A percentile compares a stretch with the other conserved stretches of the same genome.
phyloP scores from a whole-genome alignment of 2,113 vertebrate genomes.

The Microcebus ravelobensis region DNA sequence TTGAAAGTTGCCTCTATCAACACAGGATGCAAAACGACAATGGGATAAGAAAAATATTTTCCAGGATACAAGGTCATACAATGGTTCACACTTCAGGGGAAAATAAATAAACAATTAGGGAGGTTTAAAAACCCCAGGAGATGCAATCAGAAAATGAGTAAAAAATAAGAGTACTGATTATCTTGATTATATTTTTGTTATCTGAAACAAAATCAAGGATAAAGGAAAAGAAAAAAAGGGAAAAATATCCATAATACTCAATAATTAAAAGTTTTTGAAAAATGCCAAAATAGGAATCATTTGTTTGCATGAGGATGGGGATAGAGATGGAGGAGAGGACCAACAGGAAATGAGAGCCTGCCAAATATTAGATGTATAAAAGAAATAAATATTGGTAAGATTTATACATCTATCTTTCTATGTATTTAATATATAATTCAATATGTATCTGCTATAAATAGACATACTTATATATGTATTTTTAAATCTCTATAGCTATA shows the following conservation, averaged over 20 bases:
- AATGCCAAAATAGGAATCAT: not conserved
- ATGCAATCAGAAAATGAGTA: not conserved
- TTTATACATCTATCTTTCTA: not conserved
- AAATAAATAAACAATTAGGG: not conserved
- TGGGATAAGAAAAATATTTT: not conserved
- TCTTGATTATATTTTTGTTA: not conserved
- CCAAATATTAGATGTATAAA: not conserved
- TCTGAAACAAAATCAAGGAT: not conserved
- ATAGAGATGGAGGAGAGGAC: not conserved
- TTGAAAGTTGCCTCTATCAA: not conserved
- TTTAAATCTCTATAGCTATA: not conserved
- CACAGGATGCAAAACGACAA: not conserved
- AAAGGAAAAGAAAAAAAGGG: not conserved
- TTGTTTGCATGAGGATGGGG: not conserved
- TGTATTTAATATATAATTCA: not conserved
- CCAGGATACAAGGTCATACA: not conserved
- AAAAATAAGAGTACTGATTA: not conserved
- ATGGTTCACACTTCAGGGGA: not conserved
- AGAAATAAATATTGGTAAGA: not conserved
- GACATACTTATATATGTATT: not conserved
- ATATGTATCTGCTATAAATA: not conserved
- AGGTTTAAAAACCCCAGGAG: not conserved
- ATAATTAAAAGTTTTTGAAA: not conserved
- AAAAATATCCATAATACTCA: not conserved
- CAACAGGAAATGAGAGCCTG: not conserved